Percentiles rank a stretch among this genome's conserved stretches.
Evolutionary conservation across 1,140 invertebrate species (phyloP).

Genomic region (Ceratosolen solmsi): DNA sequence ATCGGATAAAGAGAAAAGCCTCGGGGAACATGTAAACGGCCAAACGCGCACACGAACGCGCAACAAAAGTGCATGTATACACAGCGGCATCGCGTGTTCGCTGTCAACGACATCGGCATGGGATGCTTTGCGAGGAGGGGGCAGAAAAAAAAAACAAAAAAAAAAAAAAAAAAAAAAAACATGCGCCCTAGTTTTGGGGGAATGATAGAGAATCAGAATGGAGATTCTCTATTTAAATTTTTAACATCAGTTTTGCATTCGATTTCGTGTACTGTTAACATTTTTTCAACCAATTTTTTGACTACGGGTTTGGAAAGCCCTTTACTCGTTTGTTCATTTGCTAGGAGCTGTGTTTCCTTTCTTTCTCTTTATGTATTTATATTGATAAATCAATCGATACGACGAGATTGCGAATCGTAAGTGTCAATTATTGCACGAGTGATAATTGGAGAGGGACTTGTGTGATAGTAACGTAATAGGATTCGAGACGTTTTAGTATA

Average conservation of each 20-base stretch:
- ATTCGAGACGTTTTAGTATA: no score
- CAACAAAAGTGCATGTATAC: slow-evolving; percentile 4
- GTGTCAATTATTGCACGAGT: no score
- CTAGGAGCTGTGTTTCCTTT: not conserved
- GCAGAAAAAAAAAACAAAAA: not conserved
- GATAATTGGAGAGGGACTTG: no score
- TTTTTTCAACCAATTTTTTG: not conserved
- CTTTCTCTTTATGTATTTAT: not conserved
- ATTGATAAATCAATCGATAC: no score
- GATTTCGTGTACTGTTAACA: not conserved
- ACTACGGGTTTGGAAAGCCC: not conserved
- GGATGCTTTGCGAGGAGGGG: not conserved
- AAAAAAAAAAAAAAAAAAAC: not conserved
- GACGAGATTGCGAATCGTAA: no score
- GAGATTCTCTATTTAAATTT: not conserved
- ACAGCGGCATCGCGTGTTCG: not conserved
- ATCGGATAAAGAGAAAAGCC: not conserved
- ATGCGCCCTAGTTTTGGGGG: not conserved
- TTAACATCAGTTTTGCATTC: not conserved
- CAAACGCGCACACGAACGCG: not conserved
- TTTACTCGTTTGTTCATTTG: not conserved
- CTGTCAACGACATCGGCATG: not conserved
- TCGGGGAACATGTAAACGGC: not conserved
- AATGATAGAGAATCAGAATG: not conserved
- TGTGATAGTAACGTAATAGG: no score